Evolutionary conservation across 1,140 invertebrate species (phyloP), one percentile per base, ranked within the genome.

Genomic region (Euglossa dilemma): DNA sequence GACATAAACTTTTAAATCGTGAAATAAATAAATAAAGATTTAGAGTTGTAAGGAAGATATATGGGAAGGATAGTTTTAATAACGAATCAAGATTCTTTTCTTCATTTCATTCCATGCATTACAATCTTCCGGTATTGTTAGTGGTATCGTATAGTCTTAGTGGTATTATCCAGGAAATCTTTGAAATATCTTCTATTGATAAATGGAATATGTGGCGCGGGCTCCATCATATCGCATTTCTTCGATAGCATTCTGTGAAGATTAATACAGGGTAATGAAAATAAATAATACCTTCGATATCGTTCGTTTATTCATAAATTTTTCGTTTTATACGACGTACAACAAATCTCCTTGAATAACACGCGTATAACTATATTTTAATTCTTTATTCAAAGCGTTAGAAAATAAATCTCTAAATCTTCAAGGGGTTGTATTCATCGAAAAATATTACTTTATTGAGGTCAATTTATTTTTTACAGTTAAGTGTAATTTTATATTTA

Each of bases 111-210:
- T 45, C 16, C 45, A 45, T 59, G 5, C 36, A 45, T n/a, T 45
- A 59, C 18, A 43, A 23, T 59, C 36, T 36, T 20, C 20, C 8
- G 28, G 16, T 9, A 63, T 63, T 63, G 61, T 63, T 20, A 12
- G 50, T 52, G 12, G 50, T 2, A 52, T 52, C 16, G 50, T 52
- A 52, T 16, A 52, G 20, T 50, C 12, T 16, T 9, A 54, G 71
- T 25, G 23, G 12, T n/a, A 73, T 73, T 59, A 59, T 71, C 36
- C 20, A 59, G n/a, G 47, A 11, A 3, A 73, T 43, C 23, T 57
- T 59, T 59, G 54, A 43, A 56, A 57, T 73, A 57, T 59, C 54
- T 57, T n/a, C 23, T 18, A 73, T 73, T n/a, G 36, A 73, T 73
- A 59, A 59, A 45, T 45, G 71, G 71, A 73, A 73, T 59, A 54